Evolutionary conservation across 2,113 vertebrate genomes (phyloP).

Genomic region (Willisornis vidua): DNA sequence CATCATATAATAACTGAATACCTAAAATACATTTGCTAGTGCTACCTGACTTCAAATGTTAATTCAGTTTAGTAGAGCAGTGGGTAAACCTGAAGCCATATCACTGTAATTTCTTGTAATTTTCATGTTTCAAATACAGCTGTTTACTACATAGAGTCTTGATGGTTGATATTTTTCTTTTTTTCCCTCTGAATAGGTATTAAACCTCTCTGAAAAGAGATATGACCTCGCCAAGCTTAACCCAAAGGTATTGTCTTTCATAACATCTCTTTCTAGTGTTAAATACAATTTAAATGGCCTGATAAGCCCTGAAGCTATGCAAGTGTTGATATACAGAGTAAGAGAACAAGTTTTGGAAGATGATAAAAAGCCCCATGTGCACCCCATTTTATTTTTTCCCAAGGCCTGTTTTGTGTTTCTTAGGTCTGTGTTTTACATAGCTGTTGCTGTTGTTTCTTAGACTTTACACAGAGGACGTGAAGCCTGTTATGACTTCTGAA

Average conservation of each 20-base stretch:
- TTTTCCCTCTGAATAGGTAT: slow-evolving; percentile 78
- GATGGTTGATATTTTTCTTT: background rate
- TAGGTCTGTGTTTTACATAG: background rate
- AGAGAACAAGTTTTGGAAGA: background rate
- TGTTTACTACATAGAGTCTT: background rate
- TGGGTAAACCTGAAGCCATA: background rate
- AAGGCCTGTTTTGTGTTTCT: background rate
- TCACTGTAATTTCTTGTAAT: background rate
- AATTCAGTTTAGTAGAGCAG: background rate
- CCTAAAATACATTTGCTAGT: background rate
- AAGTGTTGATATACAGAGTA: background rate
- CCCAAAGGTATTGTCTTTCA: slow-evolving; percentile 83
- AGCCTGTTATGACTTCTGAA: background rate
- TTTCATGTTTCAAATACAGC: background rate
- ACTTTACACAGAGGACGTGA: background rate
- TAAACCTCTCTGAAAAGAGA: slow-evolving; percentile 94
- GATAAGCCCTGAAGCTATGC: background rate
- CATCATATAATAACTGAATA: background rate
- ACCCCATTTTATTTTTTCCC: background rate
- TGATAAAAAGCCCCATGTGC: background rate
- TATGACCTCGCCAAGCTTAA: slow-evolving; percentile 91
- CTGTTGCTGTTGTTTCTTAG: background rate
- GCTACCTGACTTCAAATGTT: background rate
- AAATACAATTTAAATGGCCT: background rate
- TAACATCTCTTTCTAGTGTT: background rate